Base-by-base conservation (phyloP, 2,797 vertebrate species). In the Hirundo rustica region DNA sequence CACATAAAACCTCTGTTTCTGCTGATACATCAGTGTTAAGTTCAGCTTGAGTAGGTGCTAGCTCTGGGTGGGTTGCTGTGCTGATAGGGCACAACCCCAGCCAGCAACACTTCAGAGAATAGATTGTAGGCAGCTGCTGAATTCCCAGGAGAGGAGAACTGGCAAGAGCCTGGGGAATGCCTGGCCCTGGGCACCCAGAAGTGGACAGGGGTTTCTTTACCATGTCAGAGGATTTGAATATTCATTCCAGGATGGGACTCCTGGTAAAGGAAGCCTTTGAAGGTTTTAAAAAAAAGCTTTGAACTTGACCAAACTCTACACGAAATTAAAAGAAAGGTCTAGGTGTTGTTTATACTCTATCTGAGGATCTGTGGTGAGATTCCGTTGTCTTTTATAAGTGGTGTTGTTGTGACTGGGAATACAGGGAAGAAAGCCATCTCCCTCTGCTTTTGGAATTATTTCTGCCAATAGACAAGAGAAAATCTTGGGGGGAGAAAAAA, bases 201-300 rank as follows among this genome's bases (percentile, higher is more conserved):
- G 16, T n/a, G 10, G 17, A 10, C 32, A 23, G 34, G 21, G 36
- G 1, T 30, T 89, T 90, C 42, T 54, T 60, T 20, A 36, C 36
- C 3, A 0, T 25, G 2, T 57, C 55, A 10, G 27, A 38, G 20
- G 20, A 36, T 8, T 27, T 73, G 4, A 1, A 3, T 45, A 4
- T 29, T 85, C 9, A 21, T 72, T 61, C 58, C 58, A 53, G 45
- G 38, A 26, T 72, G 77, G 72, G 11, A 16, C 42, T 89, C 21
- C 20, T 72, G 45, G 13, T 45, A 53, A 61, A 61, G 54, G 27
- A 68, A 27, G 6, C 25, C 51, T 83, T 48, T 38, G 21, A 44
- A 70, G 32, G 10, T 36, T 48, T 57, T 57, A 44, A 4, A 38
- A 64, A n/a, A 38, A 72, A 79, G 27, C 60, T 66, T 45, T 45